Conservation (phyloP, 2,797 vertebrate genomes). For the Sarcoramphus papa region DNA sequence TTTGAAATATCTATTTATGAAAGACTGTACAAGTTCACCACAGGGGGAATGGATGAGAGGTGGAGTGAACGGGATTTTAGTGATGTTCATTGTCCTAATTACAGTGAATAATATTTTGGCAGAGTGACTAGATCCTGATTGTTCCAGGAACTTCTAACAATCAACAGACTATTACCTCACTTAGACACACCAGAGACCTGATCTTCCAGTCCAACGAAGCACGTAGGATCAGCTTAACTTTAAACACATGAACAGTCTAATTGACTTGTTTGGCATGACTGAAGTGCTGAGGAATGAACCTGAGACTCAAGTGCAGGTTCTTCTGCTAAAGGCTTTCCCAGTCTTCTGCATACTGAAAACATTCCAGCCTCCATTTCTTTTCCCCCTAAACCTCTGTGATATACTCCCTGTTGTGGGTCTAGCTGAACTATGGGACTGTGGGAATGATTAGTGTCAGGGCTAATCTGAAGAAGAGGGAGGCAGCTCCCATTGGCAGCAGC, state of each 20-base stretch:
- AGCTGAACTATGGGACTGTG: background rate
- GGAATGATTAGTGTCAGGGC: background rate
- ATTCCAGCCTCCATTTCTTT: background rate
- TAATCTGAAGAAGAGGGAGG: background rate
- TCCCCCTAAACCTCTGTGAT: background rate
- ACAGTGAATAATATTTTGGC: slow-evolving; percentile 32
- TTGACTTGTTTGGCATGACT: background rate
- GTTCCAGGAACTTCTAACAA: slow-evolving; percentile 36
- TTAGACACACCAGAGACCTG: slow-evolving; percentile 19
- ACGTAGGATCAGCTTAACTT: background rate
- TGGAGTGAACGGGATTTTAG: background rate
- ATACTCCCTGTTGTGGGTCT: background rate
- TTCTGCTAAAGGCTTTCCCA: background rate
- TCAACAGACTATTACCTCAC: slow-evolving; percentile 26
- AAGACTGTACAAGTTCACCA: background rate
- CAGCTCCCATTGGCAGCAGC: background rate
- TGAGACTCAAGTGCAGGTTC: background rate
- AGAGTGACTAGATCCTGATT: background rate
- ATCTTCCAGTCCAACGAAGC: background rate
- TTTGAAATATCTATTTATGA: background rate
- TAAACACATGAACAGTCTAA: background rate
- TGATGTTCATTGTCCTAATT: background rate
- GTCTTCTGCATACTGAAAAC: background rate
- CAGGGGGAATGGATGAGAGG: background rate
- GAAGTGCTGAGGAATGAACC: background rate